These are phyloP conservation scores for Sebastolobus altivelis DNA, from an alignment of 2,797 vertebrate genomes.

Conservation along the genomic window DNA sequence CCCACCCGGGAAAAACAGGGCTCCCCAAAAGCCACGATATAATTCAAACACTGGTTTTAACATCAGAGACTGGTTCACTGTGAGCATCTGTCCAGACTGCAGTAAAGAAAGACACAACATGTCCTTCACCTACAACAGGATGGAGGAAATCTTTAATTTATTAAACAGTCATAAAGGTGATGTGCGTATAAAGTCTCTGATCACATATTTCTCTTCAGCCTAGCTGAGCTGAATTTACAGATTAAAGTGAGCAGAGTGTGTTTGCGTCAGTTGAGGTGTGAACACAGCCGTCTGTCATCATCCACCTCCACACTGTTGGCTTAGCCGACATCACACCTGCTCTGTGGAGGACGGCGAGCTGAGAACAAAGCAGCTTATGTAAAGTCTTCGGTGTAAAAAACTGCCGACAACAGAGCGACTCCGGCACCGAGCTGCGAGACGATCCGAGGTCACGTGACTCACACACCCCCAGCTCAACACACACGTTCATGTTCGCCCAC, in stretches of 20 bases:
- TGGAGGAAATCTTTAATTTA: not conserved
- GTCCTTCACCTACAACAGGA: not conserved
- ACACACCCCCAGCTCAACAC: not conserved
- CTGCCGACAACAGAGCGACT: not conserved
- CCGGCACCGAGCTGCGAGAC: not conserved
- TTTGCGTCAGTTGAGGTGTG: constrained; percentile 2
- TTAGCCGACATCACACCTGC: constrained; percentile 24
- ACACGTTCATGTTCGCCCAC: not conserved
- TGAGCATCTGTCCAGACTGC: not conserved
- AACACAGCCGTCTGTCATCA: constrained; percentile 22
- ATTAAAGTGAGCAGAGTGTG: not conserved
- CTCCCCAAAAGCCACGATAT: no score
- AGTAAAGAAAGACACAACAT: not conserved
- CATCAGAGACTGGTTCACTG: not conserved
- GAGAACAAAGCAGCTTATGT: constrained; percentile 36
- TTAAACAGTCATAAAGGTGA: not conserved
- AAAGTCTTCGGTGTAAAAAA: not conserved
- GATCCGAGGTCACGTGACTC: not conserved
- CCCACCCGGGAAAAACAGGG: not conserved
- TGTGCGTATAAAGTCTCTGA: not conserved
- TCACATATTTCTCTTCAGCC: not conserved
- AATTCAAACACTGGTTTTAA: not conserved
- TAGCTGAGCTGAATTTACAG: not conserved
- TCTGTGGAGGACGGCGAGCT: not conserved
- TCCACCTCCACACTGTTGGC: constrained; percentile 30